A percentile compares a stretch with the other conserved stretches of the same genome.
These are phyloP conservation scores for Herpetotheres cachinnans DNA, from an alignment of 2,113 vertebrate genomes.

Conservation along the genomic window DNA sequence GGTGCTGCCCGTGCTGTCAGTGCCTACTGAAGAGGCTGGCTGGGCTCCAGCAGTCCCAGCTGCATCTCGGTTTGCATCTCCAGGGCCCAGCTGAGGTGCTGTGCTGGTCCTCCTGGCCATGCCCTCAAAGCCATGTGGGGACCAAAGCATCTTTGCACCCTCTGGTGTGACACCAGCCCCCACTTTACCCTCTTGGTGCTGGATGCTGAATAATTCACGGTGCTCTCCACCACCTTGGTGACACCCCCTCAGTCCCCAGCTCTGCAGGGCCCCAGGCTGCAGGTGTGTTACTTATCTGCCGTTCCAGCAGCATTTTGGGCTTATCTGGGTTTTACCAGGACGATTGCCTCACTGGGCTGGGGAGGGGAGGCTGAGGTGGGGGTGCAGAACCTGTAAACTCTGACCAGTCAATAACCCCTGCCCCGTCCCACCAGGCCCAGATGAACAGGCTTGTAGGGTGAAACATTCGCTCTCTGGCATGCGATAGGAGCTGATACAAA, in stretches of 20 bases:
- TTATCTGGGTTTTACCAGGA: background rate
- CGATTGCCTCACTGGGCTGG: background rate
- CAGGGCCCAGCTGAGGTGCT: accelerated
- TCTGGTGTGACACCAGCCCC: background rate
- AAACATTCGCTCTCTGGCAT: accelerated
- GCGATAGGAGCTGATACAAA: background rate
- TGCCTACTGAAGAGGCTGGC: background rate
- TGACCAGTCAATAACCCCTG: background rate
- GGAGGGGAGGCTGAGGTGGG: background rate
- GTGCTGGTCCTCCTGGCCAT: background rate
- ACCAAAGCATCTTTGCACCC: background rate
- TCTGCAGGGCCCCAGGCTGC: background rate
- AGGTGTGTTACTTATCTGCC: background rate
- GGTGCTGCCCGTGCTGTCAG: accelerated
- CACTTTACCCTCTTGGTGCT: background rate
- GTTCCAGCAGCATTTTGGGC: background rate
- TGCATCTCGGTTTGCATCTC: background rate
- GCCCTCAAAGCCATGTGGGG: accelerated
- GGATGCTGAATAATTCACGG: background rate
- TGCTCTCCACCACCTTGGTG: background rate
- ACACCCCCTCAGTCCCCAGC: background rate
- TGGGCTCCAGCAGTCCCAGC: background rate
- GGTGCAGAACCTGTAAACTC: background rate
- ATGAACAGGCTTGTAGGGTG: accelerated
- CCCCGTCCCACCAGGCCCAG: background rate